phyloP scores from a whole-genome alignment of 2,797 vertebrate genomes.

The Intellagama lesueurii region DNA sequence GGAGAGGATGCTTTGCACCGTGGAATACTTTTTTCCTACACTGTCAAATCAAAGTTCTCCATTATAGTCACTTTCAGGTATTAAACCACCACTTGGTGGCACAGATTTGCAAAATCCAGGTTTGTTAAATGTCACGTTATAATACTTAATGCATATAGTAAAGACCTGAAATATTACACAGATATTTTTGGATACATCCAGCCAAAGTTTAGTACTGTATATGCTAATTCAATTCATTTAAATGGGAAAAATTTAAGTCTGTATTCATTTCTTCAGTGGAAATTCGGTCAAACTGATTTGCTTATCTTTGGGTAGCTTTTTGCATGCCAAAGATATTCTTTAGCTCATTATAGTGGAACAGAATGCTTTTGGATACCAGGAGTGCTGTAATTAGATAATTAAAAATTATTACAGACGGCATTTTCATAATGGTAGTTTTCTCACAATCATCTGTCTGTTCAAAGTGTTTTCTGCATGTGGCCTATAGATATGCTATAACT shows the following conservation, averaged over 20 bases:
- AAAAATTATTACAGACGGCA: neutral
- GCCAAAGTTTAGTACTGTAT: neutral
- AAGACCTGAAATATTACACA: neutral
- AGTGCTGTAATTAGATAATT: neutral
- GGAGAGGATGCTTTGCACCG: neutral
- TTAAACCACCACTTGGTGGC: conserved; percentile 63
- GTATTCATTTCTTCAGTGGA: neutral
- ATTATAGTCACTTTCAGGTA: neutral
- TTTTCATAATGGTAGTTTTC: conserved; percentile 2
- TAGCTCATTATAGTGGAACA: neutral
- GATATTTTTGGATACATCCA: neutral
- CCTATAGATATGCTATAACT: conserved; percentile 7
- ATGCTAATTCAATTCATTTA: neutral
- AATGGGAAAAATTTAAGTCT: neutral
- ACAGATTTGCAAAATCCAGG: conserved; percentile 41
- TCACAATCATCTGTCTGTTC: too few relatives aligned
- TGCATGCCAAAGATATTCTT: neutral
- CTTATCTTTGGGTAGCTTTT: neutral
- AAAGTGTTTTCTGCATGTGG: too few relatives aligned
- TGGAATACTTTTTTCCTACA: fast-evolving
- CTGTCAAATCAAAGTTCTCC: neutral
- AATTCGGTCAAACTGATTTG: neutral
- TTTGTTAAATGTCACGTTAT: neutral
- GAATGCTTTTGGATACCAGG: too few relatives aligned
- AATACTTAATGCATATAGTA: too few relatives aligned